Evolutionary conservation across 2,888 invertebrate species (phyloP).

Genomic region (Cheilosia vernalis): DNA sequence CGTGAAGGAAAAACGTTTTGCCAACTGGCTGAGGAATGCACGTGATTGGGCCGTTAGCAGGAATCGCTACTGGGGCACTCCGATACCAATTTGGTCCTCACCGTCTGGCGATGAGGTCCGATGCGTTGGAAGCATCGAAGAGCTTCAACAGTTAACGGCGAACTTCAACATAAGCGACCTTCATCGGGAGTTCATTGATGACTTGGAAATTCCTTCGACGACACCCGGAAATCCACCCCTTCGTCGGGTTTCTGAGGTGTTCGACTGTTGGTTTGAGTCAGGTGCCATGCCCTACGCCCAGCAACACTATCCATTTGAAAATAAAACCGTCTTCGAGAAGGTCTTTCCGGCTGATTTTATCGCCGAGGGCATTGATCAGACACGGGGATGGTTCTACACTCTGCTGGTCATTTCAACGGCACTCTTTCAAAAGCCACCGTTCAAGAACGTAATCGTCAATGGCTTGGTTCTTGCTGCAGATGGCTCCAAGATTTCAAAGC

Average conservation of each 20-base stretch:
- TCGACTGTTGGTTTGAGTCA: constrained; percentile 99
- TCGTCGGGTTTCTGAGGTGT: constrained; percentile 93
- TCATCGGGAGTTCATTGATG: constrained; percentile 95
- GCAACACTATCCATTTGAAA: constrained; percentile 97
- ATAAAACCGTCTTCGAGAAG: constrained; percentile 88
- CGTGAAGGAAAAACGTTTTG: constrained; percentile 94
- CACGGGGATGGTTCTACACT: constrained; percentile 98
- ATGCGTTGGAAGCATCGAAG: constrained; percentile 94
- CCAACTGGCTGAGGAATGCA: constrained; percentile 96
- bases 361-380: constrained; percentile 90
- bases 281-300: constrained; percentile 96
- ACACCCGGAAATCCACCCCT: constrained; percentile 93
- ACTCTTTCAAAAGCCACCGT: constrained; percentile 95
- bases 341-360: constrained; percentile 97
- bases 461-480: constrained; percentile 95
- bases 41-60: constrained; percentile 98
- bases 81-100: constrained; percentile 97
- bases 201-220: constrained; percentile 93
- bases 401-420: constrained; percentile 96
- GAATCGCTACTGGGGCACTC: constrained; percentile 99
- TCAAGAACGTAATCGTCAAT: constrained; percentile 96
- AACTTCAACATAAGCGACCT: constrained; percentile 90
- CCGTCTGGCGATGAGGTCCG: constrained; percentile 94
- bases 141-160: constrained; percentile 92
- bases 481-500: constrained; percentile 98